Evolutionary conservation across 2,113 vertebrate species (phyloP).

Genomic region (Nycticorax nycticorax): DNA sequence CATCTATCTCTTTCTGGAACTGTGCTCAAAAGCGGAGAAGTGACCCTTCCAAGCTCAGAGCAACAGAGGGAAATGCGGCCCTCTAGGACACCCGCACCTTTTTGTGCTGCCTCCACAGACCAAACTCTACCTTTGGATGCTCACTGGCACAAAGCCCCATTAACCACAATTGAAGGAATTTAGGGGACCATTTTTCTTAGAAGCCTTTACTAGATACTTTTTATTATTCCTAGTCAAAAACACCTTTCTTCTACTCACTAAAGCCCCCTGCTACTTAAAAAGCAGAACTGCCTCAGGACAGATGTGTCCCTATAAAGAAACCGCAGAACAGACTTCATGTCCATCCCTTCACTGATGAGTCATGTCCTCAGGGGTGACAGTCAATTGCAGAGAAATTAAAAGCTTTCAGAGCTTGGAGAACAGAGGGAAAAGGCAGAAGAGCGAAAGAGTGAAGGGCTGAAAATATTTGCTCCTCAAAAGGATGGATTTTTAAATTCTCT

Average conservation of each 20-base stretch:
- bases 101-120: not conserved
- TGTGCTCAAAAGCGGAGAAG: not conserved
- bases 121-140: not conserved
- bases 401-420: not conserved
- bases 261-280: constrained; percentile 35
- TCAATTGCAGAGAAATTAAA: not conserved
- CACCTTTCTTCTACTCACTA: not conserved
- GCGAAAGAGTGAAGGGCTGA: not conserved
- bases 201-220: not conserved
- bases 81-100: not conserved
- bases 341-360: not conserved
- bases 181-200: not conserved
- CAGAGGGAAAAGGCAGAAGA: not conserved
- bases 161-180: not conserved
- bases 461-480: not conserved
- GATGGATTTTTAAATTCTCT: not conserved
- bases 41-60: not conserved
- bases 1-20: not conserved
- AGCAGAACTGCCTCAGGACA: constrained; percentile 36
- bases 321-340: not conserved
- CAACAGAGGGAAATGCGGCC: not conserved
- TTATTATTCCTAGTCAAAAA: not conserved
- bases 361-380: not conserved
- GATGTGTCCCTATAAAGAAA: constrained; percentile 19
- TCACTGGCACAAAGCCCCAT: not conserved